Evolutionary conservation across 1,140 invertebrate genomes (phyloP).

Genomic region (Hylyphantes graminicola): DNA sequence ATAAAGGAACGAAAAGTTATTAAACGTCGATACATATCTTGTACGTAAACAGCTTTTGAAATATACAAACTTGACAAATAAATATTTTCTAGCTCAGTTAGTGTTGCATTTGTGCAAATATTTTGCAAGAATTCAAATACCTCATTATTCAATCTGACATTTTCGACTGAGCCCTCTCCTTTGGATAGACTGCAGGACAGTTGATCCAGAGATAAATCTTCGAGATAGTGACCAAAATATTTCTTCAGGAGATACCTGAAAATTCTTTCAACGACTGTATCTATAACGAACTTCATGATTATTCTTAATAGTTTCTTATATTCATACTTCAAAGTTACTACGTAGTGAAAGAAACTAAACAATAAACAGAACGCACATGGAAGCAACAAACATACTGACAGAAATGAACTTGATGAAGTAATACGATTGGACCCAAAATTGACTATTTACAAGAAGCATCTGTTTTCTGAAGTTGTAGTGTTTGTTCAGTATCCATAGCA

Average conservation of each 20-base stretch:
- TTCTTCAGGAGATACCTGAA: constrained; percentile 24
- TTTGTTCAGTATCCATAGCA: too few relatives aligned
- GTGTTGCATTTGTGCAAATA: too few relatives aligned
- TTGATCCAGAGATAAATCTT: constrained; percentile 23
- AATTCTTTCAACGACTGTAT: constrained; percentile 7
- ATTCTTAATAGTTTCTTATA: not conserved
- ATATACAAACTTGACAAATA: too few relatives aligned
- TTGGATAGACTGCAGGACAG: constrained; percentile 4
- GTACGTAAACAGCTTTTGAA: too few relatives aligned
- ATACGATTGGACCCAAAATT: too few relatives aligned
- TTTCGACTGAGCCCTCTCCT: constrained; percentile 24
- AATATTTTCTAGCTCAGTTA: too few relatives aligned
- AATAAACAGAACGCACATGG: constrained; percentile 13
- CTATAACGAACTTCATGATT: constrained; percentile 14
- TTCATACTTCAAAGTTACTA: not conserved
- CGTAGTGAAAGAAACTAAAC: not conserved
- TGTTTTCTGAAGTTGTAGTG: too few relatives aligned
- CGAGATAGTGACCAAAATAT: constrained; percentile 36
- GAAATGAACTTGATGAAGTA: too few relatives aligned
- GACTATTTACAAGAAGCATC: too few relatives aligned
- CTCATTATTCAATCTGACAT: constrained; percentile 17
- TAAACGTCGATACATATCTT: too few relatives aligned
- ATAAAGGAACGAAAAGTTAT: too few relatives aligned
- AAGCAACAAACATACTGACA: not conserved
- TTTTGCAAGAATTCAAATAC: not conserved